These are phyloP conservation scores for Xanthorhoe spadicearia DNA, from an alignment of 2,888 invertebrate species.

Conservation along the genomic window DNA sequence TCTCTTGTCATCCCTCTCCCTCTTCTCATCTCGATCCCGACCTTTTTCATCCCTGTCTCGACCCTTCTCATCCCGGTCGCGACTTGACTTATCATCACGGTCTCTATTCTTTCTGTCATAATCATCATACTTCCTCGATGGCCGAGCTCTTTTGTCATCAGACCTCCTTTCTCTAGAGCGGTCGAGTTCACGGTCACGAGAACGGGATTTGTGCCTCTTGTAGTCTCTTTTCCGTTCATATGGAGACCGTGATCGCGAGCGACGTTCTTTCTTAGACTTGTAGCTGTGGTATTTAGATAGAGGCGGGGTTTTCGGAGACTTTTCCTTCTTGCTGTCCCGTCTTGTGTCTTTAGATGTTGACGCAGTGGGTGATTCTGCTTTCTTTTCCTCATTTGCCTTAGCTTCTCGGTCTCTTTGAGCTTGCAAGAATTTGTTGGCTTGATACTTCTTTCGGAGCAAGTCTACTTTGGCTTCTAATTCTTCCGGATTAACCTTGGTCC, in stretches of 20 bases:
- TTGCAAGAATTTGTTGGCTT: constrained; percentile 76
- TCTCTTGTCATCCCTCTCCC: constrained; percentile 32
- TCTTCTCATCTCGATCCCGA: constrained; percentile 29
- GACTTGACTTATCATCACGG: constrained; percentile 59
- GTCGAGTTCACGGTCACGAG: constrained; percentile 73
- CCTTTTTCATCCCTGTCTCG: constrained; percentile 31
- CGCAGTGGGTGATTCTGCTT: constrained; percentile 73
- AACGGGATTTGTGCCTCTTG: constrained; percentile 79
- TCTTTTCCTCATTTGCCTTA: constrained; percentile 70
- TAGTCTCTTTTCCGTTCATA: constrained; percentile 80
- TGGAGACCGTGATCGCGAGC: constrained; percentile 79
- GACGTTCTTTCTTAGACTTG: constrained; percentile 75
- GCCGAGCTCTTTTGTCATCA: constrained; percentile 71
- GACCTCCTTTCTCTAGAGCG: constrained; percentile 71
- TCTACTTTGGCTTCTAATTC: constrained; percentile 78
- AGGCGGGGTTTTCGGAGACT: constrained; percentile 81
- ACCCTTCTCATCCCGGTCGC: constrained; percentile 31
- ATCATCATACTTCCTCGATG: constrained; percentile 78
- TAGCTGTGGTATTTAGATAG: constrained; percentile 79
- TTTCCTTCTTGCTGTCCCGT: constrained; percentile 75
- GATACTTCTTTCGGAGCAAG: constrained; percentile 69
- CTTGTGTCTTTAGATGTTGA: constrained; percentile 78
- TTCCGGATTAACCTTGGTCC: constrained; percentile 89
- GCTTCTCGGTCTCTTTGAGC: constrained; percentile 73
- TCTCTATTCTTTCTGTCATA: constrained; percentile 79